Base-by-base conservation (phyloP, 2,797 vertebrate genomes). In the Helarctos malayanus region DNA sequence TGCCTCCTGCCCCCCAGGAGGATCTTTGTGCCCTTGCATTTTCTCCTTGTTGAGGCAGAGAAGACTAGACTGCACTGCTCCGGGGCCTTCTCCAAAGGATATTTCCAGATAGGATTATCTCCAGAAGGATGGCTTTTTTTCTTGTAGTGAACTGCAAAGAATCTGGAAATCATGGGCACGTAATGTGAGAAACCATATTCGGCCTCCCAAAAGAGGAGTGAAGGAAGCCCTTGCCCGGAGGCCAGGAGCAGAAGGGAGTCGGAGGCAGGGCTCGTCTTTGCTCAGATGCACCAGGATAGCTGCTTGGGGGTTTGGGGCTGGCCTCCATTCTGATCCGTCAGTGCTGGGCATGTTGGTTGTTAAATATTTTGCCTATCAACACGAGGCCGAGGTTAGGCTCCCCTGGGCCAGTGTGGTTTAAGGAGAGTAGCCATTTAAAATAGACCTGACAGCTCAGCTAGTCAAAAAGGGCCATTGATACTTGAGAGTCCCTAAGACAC, bases 381-480 rank as follows among this genome's bases (percentile, higher is more conserved):
- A 90, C 25, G 69, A 78, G 73, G 29, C 57, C 95, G 94, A 96
- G 59, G 38, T 87, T 88, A 92, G 92, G 89, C 59, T 95, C 89
- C 73, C 73, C 12, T 96, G 82, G 75, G 91, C 35, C 83, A n/a
- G 15, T 78, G 88, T 91, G 71, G 85, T 96, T 96, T 95, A 89
- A 85, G 68, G 41, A 86, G 38, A 97, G 84, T 69, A 89, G 89
- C 82, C 97, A 97, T 81, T 97, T 93, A 95, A 97, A 96, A 95
- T 89, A 93, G 8, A 45, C 49, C 91, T 61, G 29, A 61, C 75
- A 91, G 23, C 45, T 79, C 75, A 75, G 65, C 59, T 38, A 63
- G 86, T 81, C 65, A 85, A 93, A 89, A 78, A 49, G 63, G 45
- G 41, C 35, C 16, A 45, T 68, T 91, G 79, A 75, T 69, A 71